phyloP scores from a whole-genome alignment of 2,797 vertebrate species.

The Rhabdophis nuchalis region DNA sequence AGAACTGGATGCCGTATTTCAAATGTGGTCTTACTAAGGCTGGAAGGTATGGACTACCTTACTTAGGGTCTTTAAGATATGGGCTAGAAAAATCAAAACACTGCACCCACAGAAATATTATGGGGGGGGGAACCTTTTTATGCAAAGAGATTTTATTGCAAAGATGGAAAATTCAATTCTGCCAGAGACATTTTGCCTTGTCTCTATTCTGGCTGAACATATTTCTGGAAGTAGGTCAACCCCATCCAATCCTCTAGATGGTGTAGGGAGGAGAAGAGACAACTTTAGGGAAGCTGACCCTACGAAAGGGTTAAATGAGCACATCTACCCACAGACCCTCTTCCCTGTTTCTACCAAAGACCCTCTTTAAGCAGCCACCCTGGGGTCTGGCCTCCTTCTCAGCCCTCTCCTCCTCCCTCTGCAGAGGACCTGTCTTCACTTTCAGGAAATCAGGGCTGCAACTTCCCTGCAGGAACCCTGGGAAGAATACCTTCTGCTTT shows the following conservation, averaged over 20 bases:
- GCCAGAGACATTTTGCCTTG: background rate
- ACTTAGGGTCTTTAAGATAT: background rate
- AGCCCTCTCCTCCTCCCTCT: conserved; percentile 16
- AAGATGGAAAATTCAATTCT: background rate
- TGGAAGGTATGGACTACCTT: background rate
- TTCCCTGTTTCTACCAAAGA: conserved; percentile 50
- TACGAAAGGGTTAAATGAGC: conserved; percentile 64
- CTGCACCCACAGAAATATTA: background rate
- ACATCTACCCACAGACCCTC: background rate
- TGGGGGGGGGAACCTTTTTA: background rate
- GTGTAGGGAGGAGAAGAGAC: background rate
- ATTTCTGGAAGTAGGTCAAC: background rate
- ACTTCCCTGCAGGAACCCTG: background rate
- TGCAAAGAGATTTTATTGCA: background rate
- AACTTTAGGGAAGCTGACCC: accelerated
- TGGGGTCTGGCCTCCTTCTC: conserved; percentile 32
- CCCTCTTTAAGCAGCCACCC: conserved; percentile 43
- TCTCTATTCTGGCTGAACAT: background rate
- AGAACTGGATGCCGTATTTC: background rate
- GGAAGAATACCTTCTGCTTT: accelerated
- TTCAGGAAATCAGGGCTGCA: accelerated
- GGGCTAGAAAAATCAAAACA: background rate
- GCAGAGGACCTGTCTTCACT: conserved; percentile 13
- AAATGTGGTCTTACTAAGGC: background rate
- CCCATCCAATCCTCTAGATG: background rate